Base-by-base conservation (phyloP, 2,888 invertebrate genomes). In the Malachius bipustulatus region DNA sequence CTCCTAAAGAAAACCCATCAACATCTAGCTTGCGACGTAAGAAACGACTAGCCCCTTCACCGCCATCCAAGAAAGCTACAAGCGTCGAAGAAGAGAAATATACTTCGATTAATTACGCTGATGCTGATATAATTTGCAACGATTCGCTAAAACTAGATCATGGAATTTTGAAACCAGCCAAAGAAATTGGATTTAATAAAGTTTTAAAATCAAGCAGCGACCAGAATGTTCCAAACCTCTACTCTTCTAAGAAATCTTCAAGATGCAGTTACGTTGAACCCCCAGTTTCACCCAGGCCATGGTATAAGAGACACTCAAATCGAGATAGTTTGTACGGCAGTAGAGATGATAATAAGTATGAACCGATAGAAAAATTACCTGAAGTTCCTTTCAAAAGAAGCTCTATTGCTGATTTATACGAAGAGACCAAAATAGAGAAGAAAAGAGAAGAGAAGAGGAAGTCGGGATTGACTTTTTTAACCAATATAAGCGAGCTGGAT, bases 401-500 rank as follows among this genome's bases (percentile, higher is more conserved):
- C 35, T 61, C 62, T 4, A 53, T 67, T 3, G 39, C 52, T 29
- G 54, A 54, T 37, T 45, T 56, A 16, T 26, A 16, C 19, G 26
- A 31, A 16, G 34, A 35, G 16, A 30, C 27, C 2, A 44, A 47
- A 34, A 2, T n/a, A n/a, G 49, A 47, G 19, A 47, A 46, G 33
- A 54, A 51, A 45, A 55, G 59, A 36, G 59, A 66, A 2, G 66
- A 63, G 28, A 73, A 72, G 51, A 59, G 72, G 35, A 70, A 66
- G 61, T 65, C 73, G 1, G 69, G 71, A 47, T 49, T 80, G 56
- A 69, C 71, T 49, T 67, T 74, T 41, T 60, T 82, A 32, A 77
- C 80, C 0, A 83, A 77, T 54, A 82, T 83, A 45, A 83, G 82
- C 52, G 82, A 83, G 56, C 60, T 84, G 41, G 84, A 85, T 55